phyloP scores from a whole-genome alignment of 2,888 invertebrate genomes.

The Chloromyia formosa region DNA sequence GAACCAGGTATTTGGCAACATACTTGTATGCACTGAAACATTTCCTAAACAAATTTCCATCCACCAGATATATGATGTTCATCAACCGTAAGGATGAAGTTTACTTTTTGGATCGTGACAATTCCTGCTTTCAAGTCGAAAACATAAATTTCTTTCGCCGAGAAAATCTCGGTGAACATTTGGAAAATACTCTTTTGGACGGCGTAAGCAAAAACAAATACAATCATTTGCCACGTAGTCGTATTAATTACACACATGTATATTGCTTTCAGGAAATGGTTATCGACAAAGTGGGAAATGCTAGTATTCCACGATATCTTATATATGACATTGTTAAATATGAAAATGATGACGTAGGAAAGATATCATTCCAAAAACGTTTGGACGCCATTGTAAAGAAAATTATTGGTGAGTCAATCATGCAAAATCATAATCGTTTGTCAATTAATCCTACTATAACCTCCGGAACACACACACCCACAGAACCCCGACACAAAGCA shows the following conservation, averaged over 20 bases:
- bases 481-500: slow-evolving; percentile 73
- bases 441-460: neutral
- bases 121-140: slow-evolving; percentile 87
- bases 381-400: slow-evolving; percentile 79
- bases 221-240: neutral
- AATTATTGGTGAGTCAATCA: slow-evolving; percentile 68
- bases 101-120: slow-evolving; percentile 95
- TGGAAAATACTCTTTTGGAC: slow-evolving; percentile 87
- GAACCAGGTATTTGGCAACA: slow-evolving; percentile 74
- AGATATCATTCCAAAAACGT: slow-evolving; percentile 80
- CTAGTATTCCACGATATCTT: slow-evolving; percentile 81
- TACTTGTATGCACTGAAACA: neutral
- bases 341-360: slow-evolving; percentile 80
- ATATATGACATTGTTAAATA: slow-evolving; percentile 93
- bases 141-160: slow-evolving; percentile 82
- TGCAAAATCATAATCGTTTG: slow-evolving; percentile 8
- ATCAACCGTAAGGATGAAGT: slow-evolving; percentile 86
- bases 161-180: slow-evolving; percentile 74
- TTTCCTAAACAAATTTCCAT: too few relatives aligned
- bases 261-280: slow-evolving; percentile 87
- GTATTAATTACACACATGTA: neutral
- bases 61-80: slow-evolving; percentile 90
- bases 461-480: slow-evolving; percentile 48
- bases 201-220: slow-evolving; percentile 81
- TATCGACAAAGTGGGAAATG: slow-evolving; percentile 81